Conservation (phyloP, 1,140 invertebrate species). For the Campoletis sonorensis region DNA sequence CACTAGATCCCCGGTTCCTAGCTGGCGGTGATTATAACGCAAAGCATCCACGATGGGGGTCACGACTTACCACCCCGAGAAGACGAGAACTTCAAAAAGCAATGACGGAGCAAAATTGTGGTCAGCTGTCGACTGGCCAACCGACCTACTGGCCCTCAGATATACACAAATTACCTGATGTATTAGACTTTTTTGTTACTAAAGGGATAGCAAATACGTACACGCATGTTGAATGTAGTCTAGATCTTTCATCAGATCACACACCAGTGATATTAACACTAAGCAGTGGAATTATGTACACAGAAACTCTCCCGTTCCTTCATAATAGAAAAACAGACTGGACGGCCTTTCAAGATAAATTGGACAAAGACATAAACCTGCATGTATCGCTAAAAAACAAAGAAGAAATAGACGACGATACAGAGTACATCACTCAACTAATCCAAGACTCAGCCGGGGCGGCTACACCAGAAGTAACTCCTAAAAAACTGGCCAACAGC, state of each 20-base stretch:
- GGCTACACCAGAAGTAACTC: background rate
- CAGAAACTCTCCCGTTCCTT: conserved; percentile 19
- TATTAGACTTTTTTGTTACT: conserved; percentile 62
- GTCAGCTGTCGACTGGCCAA: conserved; percentile 63
- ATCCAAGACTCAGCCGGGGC: conserved; percentile 55
- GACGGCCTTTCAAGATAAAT: conserved; percentile 28
- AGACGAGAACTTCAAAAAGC: conserved; percentile 60
- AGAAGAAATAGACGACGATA: conserved; percentile 27
- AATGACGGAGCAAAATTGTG: conserved; percentile 54
- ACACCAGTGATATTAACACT: conserved; percentile 48
- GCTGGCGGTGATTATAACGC: conserved; percentile 72
- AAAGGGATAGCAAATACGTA: conserved; percentile 40
- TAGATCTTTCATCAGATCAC: conserved; percentile 57
- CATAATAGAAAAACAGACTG: conserved; percentile 46
- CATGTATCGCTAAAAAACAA: conserved; percentile 23
- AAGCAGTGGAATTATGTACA: conserved; percentile 22
- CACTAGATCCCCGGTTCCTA: too few species aligned
- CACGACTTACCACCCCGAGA: conserved; percentile 62
- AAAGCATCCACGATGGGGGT: conserved; percentile 71
- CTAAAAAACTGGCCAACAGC: too few species aligned
- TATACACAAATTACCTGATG: conserved; percentile 64
- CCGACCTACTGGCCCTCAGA: conserved; percentile 68
- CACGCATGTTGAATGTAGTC: conserved; percentile 39
- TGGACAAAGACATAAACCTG: conserved; percentile 19
- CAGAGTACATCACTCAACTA: conserved; percentile 47